Percentiles rank a stretch among this genome's conserved stretches.
Conservation (phyloP, 2,888 invertebrate genomes). For the Trissonchulus latispiculum region DNA sequence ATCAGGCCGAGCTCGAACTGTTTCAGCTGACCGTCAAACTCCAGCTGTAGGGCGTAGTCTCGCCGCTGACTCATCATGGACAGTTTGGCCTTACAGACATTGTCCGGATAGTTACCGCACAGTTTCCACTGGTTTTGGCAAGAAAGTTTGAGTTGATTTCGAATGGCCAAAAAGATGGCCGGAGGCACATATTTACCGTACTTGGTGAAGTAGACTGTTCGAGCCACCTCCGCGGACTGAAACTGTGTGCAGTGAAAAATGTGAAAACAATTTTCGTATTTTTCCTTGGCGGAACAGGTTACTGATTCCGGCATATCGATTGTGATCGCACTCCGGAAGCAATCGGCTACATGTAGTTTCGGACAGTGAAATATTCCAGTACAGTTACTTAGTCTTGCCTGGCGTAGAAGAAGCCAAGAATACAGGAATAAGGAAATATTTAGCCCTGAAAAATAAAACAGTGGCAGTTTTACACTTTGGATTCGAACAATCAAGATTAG, state of each 20-base stretch:
- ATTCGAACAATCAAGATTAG: no score
- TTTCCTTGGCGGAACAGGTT: neutral
- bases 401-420: no score
- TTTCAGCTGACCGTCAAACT: slow-evolving; percentile 12
- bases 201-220: neutral
- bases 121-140: neutral
- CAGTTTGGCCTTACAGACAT: neutral
- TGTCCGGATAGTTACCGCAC: neutral
- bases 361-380: no score
- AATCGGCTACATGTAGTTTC: neutral
- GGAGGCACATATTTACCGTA: neutral
- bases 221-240: neutral
- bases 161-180: slow-evolving; percentile 5
- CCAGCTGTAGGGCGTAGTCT: slow-evolving; percentile 18
- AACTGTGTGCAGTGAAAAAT: neutral
- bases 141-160: neutral
- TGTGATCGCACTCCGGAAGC: neutral
- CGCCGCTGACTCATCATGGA: neutral
- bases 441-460: no score
- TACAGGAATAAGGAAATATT: no score
- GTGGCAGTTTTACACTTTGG: no score
- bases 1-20: slow-evolving; percentile 10
- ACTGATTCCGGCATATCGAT: neutral
- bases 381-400: no score
- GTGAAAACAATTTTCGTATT: neutral